These are phyloP conservation scores for Acronicta psi DNA, from an alignment of 2,888 invertebrate species.

Conservation along the genomic window DNA sequence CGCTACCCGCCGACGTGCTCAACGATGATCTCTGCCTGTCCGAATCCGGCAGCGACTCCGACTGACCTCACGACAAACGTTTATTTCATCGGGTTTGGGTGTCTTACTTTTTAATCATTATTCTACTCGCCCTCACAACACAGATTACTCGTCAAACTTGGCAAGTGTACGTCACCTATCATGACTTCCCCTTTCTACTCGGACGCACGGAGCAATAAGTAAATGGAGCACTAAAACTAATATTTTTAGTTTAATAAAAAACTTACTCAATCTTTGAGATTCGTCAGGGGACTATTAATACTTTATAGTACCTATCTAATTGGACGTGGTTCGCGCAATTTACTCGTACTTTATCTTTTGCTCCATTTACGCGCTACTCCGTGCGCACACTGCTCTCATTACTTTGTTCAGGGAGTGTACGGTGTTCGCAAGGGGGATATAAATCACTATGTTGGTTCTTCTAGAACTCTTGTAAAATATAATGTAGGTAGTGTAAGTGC, in stretches of 20 bases:
- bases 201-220: conserved; percentile 24
- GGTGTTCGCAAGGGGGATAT: conserved; percentile 8
- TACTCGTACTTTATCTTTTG: conserved; percentile 6
- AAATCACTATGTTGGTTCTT: conserved; percentile 8
- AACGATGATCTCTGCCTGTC: conserved; percentile 96
- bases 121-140: conserved; percentile 42
- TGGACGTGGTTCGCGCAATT: neutral
- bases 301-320: too few species aligned
- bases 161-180: conserved; percentile 49
- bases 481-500: conserved; percentile 20
- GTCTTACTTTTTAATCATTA: conserved; percentile 51
- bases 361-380: conserved; percentile 17
- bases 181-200: conserved; percentile 25
- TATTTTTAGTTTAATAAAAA: neutral
- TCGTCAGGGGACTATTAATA: neutral
- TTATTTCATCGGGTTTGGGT: conserved; percentile 61
- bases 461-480: conserved; percentile 21
- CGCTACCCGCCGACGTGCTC: conserved; percentile 91
- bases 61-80: conserved; percentile 83
- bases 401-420: conserved; percentile 26
- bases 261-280: neutral
- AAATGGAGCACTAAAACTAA: conserved; percentile 24
- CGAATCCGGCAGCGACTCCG: conserved; percentile 94
- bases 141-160: conserved; percentile 57
- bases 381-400: conserved; percentile 5